phyloP scores from a whole-genome alignment of 2,797 vertebrate genomes.

The Pseudomugil tenellus region DNA sequence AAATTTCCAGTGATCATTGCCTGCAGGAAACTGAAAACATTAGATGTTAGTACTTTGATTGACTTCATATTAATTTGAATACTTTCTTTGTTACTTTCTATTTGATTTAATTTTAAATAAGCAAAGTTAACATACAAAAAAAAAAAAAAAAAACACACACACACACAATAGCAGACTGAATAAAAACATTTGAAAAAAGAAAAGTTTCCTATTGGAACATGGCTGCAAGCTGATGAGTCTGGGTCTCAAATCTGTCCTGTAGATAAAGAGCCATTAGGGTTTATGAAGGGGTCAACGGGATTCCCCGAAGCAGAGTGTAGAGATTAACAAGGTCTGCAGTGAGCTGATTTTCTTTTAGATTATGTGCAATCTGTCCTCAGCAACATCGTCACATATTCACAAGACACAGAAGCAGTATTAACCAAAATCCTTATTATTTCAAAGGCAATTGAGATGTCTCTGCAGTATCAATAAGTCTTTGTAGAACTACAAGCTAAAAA shows the following conservation, averaged over 20 bases:
- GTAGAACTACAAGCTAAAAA: neutral
- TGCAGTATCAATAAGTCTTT: slow-evolving; percentile 15
- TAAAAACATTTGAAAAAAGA: slow-evolving; percentile 16
- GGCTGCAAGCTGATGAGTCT: slow-evolving; percentile 28
- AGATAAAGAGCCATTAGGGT: slow-evolving; percentile 58
- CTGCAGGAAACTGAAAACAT: neutral
- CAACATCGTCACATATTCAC: slow-evolving; percentile 39
- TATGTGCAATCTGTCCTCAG: slow-evolving; percentile 78
- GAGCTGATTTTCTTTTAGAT: slow-evolving; percentile 78
- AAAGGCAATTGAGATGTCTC: slow-evolving; percentile 14
- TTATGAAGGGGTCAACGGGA: slow-evolving; percentile 60
- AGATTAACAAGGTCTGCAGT: slow-evolving; percentile 79
- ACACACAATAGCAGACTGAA: neutral
- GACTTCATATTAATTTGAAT: neutral
- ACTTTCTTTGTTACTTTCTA: neutral
- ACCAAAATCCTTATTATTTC: slow-evolving; percentile 9
- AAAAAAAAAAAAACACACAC: too few relatives aligned
- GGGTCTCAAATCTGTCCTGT: slow-evolving; percentile 27
- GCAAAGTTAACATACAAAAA: too few relatives aligned
- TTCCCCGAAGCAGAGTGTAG: slow-evolving; percentile 60
- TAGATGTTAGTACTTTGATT: neutral
- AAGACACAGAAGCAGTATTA: slow-evolving; percentile 25
- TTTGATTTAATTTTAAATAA: neutral
- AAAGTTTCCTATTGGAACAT: slow-evolving; percentile 25
- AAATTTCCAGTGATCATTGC: neutral